phyloP scores from a whole-genome alignment of 1,140 invertebrate species.

The Pararge aegeria region DNA sequence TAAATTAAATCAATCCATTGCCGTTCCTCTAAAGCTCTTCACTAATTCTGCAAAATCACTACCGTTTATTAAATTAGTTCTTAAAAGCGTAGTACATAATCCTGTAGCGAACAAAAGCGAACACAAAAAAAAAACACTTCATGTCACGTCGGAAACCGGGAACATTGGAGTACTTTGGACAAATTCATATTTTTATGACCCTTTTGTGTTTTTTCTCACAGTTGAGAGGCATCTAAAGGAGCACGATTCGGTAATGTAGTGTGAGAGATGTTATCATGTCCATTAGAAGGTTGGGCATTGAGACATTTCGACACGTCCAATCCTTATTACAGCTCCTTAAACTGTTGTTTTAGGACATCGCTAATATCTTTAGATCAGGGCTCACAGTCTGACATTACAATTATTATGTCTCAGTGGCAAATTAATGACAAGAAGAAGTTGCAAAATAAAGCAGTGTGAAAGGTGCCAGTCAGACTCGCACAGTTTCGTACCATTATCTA shows the following conservation, averaged over 20 bases:
- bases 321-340: conserved; percentile 48
- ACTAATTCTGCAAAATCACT: conserved; percentile 32
- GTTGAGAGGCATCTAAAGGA: conserved; percentile 62
- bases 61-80: conserved; percentile 67
- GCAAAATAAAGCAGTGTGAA: too few relatives aligned
- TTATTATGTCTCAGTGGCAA: neutral
- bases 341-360: conserved; percentile 55
- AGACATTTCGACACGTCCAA: conserved; percentile 72
- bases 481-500: too few relatives aligned
- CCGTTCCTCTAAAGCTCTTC: conserved; percentile 4
- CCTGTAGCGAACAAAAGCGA: conserved; percentile 48
- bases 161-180: conserved; percentile 46
- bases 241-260: conserved; percentile 70
- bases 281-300: conserved; percentile 63
- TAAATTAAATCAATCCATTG: too few relatives aligned
- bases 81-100: conserved; percentile 56
- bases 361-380: neutral
- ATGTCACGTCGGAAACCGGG: conserved; percentile 64
- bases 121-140: conserved; percentile 58
- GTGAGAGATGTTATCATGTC: conserved; percentile 65
- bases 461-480: too few relatives aligned
- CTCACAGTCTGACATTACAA: neutral
- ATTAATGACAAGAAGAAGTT: too few relatives aligned
- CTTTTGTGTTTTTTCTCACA: conserved; percentile 78
- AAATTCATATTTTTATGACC: conserved; percentile 70